Evolutionary conservation across 2,113 vertebrate species (phyloP).

Genomic region (Bubalus kerabau): DNA sequence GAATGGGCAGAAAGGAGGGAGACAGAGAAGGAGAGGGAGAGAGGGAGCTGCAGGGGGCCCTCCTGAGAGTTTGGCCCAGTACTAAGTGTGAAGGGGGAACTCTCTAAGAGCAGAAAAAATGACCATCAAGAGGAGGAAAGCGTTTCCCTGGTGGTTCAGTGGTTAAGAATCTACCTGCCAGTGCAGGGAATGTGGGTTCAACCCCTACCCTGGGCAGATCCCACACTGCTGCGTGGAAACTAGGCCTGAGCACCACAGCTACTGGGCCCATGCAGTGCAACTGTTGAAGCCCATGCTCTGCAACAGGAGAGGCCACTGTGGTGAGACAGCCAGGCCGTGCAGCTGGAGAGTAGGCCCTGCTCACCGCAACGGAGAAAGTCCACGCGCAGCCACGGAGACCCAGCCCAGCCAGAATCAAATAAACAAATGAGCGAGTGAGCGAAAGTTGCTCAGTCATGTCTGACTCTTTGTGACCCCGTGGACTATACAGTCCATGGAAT

Average conservation of each 20-base stretch:
- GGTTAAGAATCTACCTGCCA: background rate
- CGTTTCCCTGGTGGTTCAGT: background rate
- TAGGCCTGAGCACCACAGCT: background rate
- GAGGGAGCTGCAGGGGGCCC: background rate
- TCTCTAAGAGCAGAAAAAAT: background rate
- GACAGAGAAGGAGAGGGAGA: background rate
- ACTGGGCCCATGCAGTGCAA: fast-evolving
- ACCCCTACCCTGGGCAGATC: background rate
- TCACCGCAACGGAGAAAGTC: background rate
- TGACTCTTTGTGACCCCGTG: background rate
- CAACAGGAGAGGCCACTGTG: background rate
- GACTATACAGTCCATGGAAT: background rate
- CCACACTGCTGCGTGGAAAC: background rate
- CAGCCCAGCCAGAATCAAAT: background rate
- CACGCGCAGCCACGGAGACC: background rate
- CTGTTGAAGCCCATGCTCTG: background rate
- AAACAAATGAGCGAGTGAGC: background rate
- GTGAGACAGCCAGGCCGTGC: fast-evolving
- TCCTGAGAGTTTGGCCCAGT: background rate
- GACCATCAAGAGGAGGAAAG: background rate
- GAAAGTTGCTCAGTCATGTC: too few species aligned
- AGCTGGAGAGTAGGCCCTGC: background rate
- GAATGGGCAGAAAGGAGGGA: background rate
- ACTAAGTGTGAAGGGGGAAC: background rate
- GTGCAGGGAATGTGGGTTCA: background rate